Evolutionary conservation across 2,888 invertebrate species (phyloP), one percentile per base, ranked within the genome.

Genomic region (Noctuana brunneofusca): DNA sequence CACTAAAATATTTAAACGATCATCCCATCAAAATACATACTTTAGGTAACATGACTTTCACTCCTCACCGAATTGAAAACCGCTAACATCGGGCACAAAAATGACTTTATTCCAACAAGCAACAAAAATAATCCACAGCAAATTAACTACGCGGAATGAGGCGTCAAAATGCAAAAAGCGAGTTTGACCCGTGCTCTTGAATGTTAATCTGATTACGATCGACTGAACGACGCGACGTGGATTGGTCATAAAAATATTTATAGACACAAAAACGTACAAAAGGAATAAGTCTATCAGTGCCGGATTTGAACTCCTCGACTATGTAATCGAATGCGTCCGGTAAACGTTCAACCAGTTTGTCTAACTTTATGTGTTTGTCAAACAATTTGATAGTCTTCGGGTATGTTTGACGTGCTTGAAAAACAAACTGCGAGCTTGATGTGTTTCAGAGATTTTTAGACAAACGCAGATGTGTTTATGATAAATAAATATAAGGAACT

Each of bases 191-290:
- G 62, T 62, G 55, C 55, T 58, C 68, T 66, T 70, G 68, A 69
- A 68, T 75, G 77, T 77, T 78, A 79, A 74, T 75, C 75, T 76
- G 81, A 80, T 80, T 78, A 78, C 77, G 74, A 75, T 74, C 78
- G 74, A 75, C 76, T 72, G 75, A 78, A 77, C 73, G 66, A 48
- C 35, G 66, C 69, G 69, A 66, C 67, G 66, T 69, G 70, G 81
- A 83, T 81, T 80, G 78, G 77, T 79, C 75, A 78, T 79, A 80
- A 80, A 81, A 81, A 80, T 82, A 79, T 81, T 80, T 81, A 82
- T 81, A 78, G 79, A 77, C 74, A 75, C 73, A 75, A 80, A 83
- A 84, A 84, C 80, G 71, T 68, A 72, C 65, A 79, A 80, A 75
- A 68, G 65, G 71, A 72, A 69, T 60, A 68, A 69, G 70, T 79